Conservation (phyloP, 2,113 vertebrate species). For the Periophthalmodon schlosseri region DNA sequence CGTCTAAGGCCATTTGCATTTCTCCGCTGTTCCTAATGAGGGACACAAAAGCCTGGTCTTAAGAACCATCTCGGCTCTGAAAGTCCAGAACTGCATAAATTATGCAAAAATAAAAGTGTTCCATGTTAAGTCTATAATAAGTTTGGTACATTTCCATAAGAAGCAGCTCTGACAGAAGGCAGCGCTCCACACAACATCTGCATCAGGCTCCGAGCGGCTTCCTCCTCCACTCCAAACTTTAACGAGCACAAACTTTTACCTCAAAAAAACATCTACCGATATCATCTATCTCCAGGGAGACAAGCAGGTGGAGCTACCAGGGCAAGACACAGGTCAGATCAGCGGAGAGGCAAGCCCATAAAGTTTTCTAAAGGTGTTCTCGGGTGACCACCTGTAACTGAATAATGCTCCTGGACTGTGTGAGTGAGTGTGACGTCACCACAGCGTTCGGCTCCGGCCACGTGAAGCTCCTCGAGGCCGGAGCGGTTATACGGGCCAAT, state of each 20-base stretch:
- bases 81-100: slow-evolving; percentile 1
- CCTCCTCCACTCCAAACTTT: neutral
- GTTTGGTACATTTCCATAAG: neutral
- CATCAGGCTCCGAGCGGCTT: neutral
- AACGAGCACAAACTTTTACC: neutral
- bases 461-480: too few species aligned
- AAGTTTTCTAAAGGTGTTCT: too few species aligned
- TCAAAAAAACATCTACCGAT: neutral
- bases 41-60: neutral
- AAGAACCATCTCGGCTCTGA: neutral
- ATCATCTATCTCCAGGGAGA: too few species aligned
- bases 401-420: too few species aligned
- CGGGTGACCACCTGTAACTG: too few species aligned
- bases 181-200: neutral
- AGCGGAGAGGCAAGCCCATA: too few species aligned
- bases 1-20: neutral
- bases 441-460: too few species aligned
- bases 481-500: too few species aligned
- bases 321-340: too few species aligned
- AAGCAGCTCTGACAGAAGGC: slow-evolving; percentile 1
- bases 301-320: too few species aligned
- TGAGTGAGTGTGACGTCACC: too few species aligned
- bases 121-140: neutral
- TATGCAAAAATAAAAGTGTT: neutral
- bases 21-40: neutral